Evolutionary conservation across 2,888 invertebrate species (phyloP), one percentile per base, ranked within the genome.

Genomic region (Brachynemurus nebulosus): DNA sequence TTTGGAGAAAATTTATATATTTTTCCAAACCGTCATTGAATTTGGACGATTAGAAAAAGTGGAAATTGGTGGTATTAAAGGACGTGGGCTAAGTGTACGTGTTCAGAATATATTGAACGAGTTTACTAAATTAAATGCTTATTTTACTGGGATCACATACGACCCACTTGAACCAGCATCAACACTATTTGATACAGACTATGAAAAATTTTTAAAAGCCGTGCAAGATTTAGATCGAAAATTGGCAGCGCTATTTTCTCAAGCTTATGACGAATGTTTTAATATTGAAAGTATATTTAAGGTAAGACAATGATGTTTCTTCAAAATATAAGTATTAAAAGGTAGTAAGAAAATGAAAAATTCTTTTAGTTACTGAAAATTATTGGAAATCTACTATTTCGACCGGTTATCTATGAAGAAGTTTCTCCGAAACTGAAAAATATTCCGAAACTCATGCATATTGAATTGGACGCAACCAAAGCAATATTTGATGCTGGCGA

Each of bases 31-130:
- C 0, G 82, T 82, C 0, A 67, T 79, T 2, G 92, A 93, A 59
- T 89, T 89, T 61, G 65, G 78, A 36, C 91, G 90, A 59, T 62
- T 93, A 48, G 93, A 95, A 62, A 89, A 86, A 59, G 77, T 65
- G 1, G 66, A 65, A 51, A 59, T 65, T 48, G 65, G 61, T 1
- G 65, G 65, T 2, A 53, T 66, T 3, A 61, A 58, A 52, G 65
- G 65, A 0, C 51, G 63, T 20, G 23, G 18, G 8, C 23, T 33
- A 5, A 20, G 19, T 27, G 20, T 18, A 20, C 37, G 34, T 12
- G 18, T 21, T 27, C 23, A 36, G 12, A 23, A 14, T 38, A 46
- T 58, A 3, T 47, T 60, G 52, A 57, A 60, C 37, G 59, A 65
- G 37, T 65, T 65, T 50, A 53, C 54, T 12, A 62, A 57, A 41